These are phyloP conservation scores for Gorsachius goisagi DNA, from an alignment of 2,113 vertebrate species.

Conservation along the genomic window DNA sequence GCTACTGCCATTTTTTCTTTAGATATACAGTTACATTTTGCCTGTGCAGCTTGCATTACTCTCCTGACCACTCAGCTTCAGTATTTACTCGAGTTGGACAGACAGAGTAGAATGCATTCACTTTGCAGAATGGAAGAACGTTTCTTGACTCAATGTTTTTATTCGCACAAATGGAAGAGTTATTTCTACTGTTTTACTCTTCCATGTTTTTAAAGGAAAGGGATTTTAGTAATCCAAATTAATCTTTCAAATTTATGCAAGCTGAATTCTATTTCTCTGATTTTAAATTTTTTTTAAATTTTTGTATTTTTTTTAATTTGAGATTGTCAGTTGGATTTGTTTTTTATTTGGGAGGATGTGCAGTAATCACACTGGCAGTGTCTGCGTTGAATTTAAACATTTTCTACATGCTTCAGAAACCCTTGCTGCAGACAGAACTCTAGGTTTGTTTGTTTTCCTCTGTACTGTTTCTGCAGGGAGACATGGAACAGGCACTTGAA, in stretches of 20 bases:
- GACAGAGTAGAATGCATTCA: not conserved
- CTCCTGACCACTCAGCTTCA: not conserved
- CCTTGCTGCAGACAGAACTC: not conserved
- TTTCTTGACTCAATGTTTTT: not conserved
- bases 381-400: not conserved
- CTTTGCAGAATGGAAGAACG: not conserved
- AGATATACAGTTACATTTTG: not conserved
- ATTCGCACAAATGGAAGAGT: not conserved
- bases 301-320: not conserved
- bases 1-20: not conserved
- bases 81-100: not conserved
- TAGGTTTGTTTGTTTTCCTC: not conserved
- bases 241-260: not conserved
- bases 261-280: not conserved
- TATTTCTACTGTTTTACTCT: not conserved
- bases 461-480: conserved; percentile 77
- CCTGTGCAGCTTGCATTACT: not conserved
- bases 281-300: too few species aligned
- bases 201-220: not conserved
- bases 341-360: not conserved
- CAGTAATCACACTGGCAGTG: not conserved
- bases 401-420: not conserved
- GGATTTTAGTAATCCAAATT: not conserved
- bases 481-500: conserved; percentile 96
- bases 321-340: not conserved